These are phyloP conservation scores for Esperia sulphurella DNA, from an alignment of 2,888 invertebrate species.

Conservation along the genomic window DNA sequence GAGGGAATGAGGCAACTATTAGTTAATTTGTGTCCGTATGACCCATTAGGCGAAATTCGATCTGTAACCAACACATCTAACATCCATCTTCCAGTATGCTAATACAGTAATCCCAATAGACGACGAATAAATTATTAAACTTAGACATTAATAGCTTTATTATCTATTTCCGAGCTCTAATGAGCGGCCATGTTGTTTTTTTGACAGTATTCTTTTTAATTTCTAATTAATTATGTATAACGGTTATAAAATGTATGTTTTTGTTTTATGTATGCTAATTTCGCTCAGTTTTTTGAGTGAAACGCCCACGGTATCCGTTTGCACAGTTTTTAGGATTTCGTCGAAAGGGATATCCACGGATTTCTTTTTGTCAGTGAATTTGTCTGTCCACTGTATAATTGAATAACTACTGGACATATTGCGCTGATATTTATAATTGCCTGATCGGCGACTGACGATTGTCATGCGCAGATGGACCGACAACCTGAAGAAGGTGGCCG, in stretches of 20 bases:
- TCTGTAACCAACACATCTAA: background rate
- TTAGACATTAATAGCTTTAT: constrained; percentile 16
- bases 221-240: background rate
- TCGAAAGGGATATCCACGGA: no score
- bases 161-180: constrained; percentile 7
- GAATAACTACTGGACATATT: no score
- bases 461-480: no score
- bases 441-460: no score
- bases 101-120: constrained; percentile 2
- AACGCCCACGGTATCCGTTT: background rate
- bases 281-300: no score
- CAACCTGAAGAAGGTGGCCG: no score
- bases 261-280: no score
- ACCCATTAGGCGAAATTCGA: background rate
- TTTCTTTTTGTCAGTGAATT: no score
- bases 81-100: constrained; percentile 1
- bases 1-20: no score
- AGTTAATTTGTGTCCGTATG: background rate
- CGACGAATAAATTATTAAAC: constrained; percentile 9
- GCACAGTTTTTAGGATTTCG: no score
- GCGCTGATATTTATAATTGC: no score
- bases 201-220: constrained; percentile 5
- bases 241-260: background rate
- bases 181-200: constrained; percentile 15
- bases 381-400: no score